These are phyloP conservation scores for Gandaritis pyraliata DNA, from an alignment of 2,888 invertebrate genomes.

Conservation along the genomic window DNA sequence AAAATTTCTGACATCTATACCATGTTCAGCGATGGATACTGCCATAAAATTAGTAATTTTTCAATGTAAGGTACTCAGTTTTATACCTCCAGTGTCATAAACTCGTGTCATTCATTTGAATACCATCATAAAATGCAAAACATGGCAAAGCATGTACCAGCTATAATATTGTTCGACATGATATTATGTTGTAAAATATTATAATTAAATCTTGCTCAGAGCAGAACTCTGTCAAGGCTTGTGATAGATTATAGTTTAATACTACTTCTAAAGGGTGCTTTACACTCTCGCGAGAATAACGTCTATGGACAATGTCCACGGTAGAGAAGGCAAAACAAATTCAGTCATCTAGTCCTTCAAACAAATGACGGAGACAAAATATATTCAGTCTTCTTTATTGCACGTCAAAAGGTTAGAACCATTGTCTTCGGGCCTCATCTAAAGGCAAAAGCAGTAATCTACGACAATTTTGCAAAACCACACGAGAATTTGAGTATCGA, in stretches of 20 bases:
- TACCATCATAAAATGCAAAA: constrained; percentile 29
- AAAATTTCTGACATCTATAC: background rate
- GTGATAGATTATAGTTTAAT: constrained; percentile 28
- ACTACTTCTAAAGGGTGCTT: background rate
- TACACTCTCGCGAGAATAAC: too few relatives aligned
- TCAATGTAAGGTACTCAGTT: constrained; percentile 1
- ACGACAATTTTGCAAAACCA: too few relatives aligned
- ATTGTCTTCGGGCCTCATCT: too few relatives aligned
- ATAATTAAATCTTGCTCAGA: constrained; percentile 29
- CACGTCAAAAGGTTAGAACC: too few relatives aligned
- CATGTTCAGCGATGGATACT: background rate
- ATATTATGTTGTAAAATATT: constrained; percentile 38
- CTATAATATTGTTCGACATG: constrained; percentile 35
- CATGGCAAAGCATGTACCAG: constrained; percentile 29
- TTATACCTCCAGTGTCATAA: constrained; percentile 25
- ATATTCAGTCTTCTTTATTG: too few relatives aligned
- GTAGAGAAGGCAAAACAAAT: too few relatives aligned
- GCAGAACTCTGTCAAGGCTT: constrained; percentile 43
- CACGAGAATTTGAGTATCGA: too few relatives aligned
- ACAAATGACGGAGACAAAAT: too few relatives aligned
- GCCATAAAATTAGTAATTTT: background rate
- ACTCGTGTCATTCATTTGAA: constrained; percentile 42
- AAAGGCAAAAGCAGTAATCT: too few relatives aligned
- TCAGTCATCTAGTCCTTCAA: too few relatives aligned
- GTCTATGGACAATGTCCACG: too few relatives aligned